Percentiles rank a stretch among this genome's conserved stretches.
Conservation (phyloP, 2,888 invertebrate species). For the Drosophila multiciliata region DNA sequence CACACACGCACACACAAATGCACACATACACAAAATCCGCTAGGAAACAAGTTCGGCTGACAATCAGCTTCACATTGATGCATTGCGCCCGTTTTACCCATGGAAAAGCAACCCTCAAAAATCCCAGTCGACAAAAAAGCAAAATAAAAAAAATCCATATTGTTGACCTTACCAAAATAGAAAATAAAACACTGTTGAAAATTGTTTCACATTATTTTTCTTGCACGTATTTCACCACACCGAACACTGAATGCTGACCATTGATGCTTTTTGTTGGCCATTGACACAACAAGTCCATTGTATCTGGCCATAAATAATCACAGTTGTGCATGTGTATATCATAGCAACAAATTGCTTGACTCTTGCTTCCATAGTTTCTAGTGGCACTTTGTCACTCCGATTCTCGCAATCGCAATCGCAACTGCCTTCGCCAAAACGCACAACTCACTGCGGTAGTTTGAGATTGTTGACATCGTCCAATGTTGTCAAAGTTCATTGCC, state of each 20-base stretch:
- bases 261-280: conserved; percentile 64
- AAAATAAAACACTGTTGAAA: conserved; percentile 26
- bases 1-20: conserved; percentile 1
- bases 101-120: conserved; percentile 45
- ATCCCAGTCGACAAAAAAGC: neutral
- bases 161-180: conserved; percentile 59
- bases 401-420: conserved; percentile 15
- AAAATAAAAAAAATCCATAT: conserved; percentile 11
- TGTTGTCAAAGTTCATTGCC: conserved; percentile 71
- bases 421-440: conserved; percentile 69
- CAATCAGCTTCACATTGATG: conserved; percentile 70
- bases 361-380: conserved; percentile 51
- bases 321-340: conserved; percentile 15
- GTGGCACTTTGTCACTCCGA: conserved; percentile 69
- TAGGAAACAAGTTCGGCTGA: conserved; percentile 74
- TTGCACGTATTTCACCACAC: conserved; percentile 44
- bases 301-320: conserved; percentile 70
- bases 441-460: conserved; percentile 31
- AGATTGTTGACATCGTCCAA: conserved; percentile 22
- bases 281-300: conserved; percentile 70
- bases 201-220: conserved; percentile 4
- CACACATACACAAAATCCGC: conserved; percentile 49
- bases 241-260: conserved; percentile 47
- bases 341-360: conserved; percentile 37
- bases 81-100: conserved; percentile 39